Conservation (phyloP, 2,797 vertebrate species). For the Streptopelia turtur region DNA sequence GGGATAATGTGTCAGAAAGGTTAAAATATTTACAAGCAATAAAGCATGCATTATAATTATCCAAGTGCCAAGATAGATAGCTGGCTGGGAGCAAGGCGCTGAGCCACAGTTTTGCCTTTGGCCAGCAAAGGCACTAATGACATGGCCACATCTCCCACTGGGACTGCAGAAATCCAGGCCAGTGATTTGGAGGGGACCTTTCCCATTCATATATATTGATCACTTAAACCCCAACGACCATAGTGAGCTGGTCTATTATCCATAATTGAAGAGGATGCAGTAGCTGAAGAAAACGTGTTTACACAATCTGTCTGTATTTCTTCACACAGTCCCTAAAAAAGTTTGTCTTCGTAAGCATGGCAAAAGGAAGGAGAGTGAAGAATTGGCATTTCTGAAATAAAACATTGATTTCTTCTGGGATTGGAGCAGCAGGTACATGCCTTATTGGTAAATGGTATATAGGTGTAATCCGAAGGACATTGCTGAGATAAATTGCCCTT, state of each 20-base stretch:
- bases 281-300: background rate
- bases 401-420: constrained; percentile 57
- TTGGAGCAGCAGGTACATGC: constrained; percentile 6
- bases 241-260: background rate
- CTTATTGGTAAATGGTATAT: constrained; percentile 45
- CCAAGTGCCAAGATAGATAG: background rate
- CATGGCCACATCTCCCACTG: background rate
- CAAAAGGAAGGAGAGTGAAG: background rate
- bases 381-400: constrained; percentile 11
- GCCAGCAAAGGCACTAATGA: background rate
- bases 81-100: background rate
- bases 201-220: background rate
- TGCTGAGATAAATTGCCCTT: constrained; percentile 65
- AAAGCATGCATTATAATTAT: constrained; percentile 47
- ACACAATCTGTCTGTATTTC: background rate
- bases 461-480: constrained; percentile 55
- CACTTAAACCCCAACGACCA: background rate
- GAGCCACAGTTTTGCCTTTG: background rate
- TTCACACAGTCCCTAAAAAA: background rate
- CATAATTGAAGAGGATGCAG: background rate
- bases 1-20: constrained; percentile 60
- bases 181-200: background rate
- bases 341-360: background rate
- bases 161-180: background rate
- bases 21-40: constrained; percentile 71